Evolutionary conservation across 1,140 invertebrate genomes (phyloP).

Genomic region (Chlorops oryzae): DNA sequence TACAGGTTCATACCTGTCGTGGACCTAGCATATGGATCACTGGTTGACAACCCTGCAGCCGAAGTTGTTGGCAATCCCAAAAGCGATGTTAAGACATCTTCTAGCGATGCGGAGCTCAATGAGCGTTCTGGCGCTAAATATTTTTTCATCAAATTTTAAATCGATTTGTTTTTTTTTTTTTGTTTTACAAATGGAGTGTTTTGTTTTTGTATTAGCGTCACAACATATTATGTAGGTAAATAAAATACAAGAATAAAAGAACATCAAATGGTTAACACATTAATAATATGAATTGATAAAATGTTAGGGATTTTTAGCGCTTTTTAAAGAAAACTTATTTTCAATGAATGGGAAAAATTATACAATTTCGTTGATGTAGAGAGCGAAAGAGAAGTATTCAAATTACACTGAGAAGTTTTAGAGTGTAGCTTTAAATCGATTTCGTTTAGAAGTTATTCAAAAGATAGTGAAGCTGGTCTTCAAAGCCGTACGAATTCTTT

Average conservation of each 20-base stretch:
- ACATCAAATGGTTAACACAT: too few relatives aligned
- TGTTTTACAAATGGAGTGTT: conserved; percentile 1
- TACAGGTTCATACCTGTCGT: conserved; percentile 56
- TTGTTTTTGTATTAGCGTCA: background rate
- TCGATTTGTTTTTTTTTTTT: conserved; percentile 3
- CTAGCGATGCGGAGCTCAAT: conserved; percentile 76
- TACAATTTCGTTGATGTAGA: too few relatives aligned
- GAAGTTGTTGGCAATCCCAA: conserved; percentile 63
- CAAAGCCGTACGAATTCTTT: too few relatives aligned
- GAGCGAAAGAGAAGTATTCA: too few relatives aligned
- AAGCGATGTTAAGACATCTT: conserved; percentile 87
- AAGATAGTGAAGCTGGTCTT: too few relatives aligned
- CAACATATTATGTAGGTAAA: conserved; percentile 1
- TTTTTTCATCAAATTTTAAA: background rate
- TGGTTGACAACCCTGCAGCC: conserved; percentile 17
- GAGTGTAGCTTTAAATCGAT: too few relatives aligned
- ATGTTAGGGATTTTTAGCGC: too few relatives aligned
- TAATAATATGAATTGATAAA: too few relatives aligned
- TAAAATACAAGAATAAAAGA: conserved; percentile 8
- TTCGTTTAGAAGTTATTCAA: too few relatives aligned
- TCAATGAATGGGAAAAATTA: too few relatives aligned
- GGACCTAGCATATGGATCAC: conserved; percentile 28
- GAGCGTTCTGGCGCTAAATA: conserved; percentile 51
- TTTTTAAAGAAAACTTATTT: too few relatives aligned
- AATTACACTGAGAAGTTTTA: too few relatives aligned